Evolutionary conservation across 2,888 invertebrate genomes (phyloP).

Genomic region (Nomada flava): DNA sequence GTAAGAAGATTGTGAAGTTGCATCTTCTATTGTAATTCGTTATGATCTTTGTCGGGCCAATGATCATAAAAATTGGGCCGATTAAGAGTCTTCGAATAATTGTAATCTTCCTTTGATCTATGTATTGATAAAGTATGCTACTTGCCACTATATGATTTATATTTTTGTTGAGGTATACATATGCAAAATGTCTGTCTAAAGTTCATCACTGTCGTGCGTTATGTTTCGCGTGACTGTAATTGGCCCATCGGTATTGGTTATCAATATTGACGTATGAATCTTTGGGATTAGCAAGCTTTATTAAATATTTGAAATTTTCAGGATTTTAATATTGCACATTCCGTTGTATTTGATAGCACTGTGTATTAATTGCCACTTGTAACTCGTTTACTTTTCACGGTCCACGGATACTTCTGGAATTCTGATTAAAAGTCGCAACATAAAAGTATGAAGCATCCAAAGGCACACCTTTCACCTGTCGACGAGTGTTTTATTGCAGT

Average conservation of each 20-base stretch:
- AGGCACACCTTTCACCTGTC: neutral
- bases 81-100: too few species aligned
- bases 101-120: too few species aligned
- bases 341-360: conserved; percentile 8
- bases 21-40: too few species aligned
- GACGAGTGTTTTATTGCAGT: neutral
- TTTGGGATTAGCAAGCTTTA: conserved; percentile 15
- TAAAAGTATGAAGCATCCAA: conserved; percentile 8
- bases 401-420: conserved; percentile 31
- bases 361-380: conserved; percentile 45
- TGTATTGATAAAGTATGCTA: too few species aligned
- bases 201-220: neutral
- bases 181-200: too few species aligned
- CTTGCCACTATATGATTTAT: too few species aligned
- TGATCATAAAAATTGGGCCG: too few species aligned
- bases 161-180: too few species aligned
- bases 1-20: too few species aligned
- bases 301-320: conserved; percentile 43
- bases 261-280: conserved; percentile 20
- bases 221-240: too few species aligned
- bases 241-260: neutral
- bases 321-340: conserved; percentile 49
- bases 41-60: too few species aligned
- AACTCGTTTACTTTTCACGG: neutral
- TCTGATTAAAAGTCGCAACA: conserved; percentile 32